These are phyloP conservation scores for Phyllopteryx taeniolatus DNA, from an alignment of 2,113 vertebrate genomes.

Conservation along the genomic window DNA sequence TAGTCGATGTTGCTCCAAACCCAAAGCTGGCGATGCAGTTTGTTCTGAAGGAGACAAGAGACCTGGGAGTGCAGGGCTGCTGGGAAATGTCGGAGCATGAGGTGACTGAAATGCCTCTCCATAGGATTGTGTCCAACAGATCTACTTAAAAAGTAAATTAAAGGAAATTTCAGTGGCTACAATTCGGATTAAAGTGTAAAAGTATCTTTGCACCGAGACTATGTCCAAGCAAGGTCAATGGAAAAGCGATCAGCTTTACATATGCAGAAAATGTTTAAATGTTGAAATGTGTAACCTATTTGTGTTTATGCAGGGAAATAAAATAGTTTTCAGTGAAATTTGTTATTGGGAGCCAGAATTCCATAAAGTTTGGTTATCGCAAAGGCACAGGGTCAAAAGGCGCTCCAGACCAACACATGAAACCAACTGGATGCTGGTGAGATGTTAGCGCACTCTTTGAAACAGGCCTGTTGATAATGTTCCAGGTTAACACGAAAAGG, in stretches of 20 bases:
- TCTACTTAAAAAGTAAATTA: not conserved
- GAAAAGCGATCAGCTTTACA: no score
- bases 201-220: no score
- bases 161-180: not conserved
- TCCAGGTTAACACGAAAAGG: slow-evolving; percentile 84
- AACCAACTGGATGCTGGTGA: not conserved
- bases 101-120: slow-evolving; percentile 60
- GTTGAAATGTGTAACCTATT: no score
- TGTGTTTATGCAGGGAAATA: no score
- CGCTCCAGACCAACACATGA: no score
- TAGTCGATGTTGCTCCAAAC: slow-evolving; percentile 79
- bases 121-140: not conserved
- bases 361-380: no score
- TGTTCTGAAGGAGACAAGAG: slow-evolving; percentile 69
- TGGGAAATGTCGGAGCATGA: slow-evolving; percentile 83
- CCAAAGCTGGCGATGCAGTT: slow-evolving; percentile 69
- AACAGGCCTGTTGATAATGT: not conserved
- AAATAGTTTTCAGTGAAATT: no score
- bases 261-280: no score
- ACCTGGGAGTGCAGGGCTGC: slow-evolving; percentile 74
- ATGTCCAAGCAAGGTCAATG: no score
- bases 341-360: no score
- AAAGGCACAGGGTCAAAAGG: no score
- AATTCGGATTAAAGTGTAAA: not conserved
- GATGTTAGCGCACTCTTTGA: not conserved